Evolutionary conservation across 2,888 invertebrate genomes (phyloP).

Genomic region (Yponomeuta evonymella): DNA sequence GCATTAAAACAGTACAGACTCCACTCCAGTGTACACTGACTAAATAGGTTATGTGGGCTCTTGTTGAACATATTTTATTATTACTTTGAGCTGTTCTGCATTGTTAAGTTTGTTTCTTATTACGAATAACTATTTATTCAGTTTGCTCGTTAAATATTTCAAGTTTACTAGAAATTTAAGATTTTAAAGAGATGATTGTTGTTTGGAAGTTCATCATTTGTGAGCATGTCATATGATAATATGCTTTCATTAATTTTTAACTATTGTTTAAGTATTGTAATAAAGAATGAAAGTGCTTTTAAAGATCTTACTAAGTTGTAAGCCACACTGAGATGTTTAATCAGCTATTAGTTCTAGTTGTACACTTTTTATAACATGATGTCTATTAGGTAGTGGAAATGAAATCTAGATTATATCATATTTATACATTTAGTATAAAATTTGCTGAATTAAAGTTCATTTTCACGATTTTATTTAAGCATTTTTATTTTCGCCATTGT

Average conservation of each 20-base stretch:
- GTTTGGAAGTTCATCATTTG: constrained; percentile 67
- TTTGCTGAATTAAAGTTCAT: constrained; percentile 76
- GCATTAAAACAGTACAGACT: constrained; percentile 47
- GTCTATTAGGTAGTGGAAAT: constrained; percentile 75
- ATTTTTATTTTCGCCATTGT: constrained; percentile 32
- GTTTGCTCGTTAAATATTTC: constrained; percentile 76
- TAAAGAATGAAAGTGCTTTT: constrained; percentile 74
- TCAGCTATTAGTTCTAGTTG: constrained; percentile 76
- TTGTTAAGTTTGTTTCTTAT: constrained; percentile 75
- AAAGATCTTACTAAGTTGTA: constrained; percentile 74
- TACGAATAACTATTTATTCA: constrained; percentile 76
- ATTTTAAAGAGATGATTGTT: constrained; percentile 72
- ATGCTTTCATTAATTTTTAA: constrained; percentile 71
- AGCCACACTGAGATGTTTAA: constrained; percentile 75
- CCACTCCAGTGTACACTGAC: constrained; percentile 47
- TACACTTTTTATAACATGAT: constrained; percentile 77
- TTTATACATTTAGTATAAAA: constrained; percentile 77
- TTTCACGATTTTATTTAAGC: constrained; percentile 70
- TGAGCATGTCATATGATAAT: constrained; percentile 43
- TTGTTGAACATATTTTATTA: constrained; percentile 73
- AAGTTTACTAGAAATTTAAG: constrained; percentile 75
- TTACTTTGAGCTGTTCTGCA: constrained; percentile 74
- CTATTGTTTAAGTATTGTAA: constrained; percentile 71
- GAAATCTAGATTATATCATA: constrained; percentile 75
- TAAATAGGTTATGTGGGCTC: constrained; percentile 58